Conservation (phyloP, 2,797 vertebrate species). For the Sus cebifrons region DNA sequence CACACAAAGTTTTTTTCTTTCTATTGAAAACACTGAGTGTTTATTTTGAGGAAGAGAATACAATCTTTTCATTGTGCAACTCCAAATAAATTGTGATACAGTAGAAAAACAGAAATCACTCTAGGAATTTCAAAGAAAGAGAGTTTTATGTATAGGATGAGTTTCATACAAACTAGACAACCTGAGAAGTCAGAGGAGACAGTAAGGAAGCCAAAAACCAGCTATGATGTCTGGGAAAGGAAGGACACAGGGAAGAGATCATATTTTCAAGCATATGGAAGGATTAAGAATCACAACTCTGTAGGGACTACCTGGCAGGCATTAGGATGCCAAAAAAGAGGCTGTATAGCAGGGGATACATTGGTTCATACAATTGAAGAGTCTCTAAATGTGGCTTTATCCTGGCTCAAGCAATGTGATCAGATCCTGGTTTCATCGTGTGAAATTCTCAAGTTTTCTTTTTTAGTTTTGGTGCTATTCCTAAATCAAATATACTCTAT, state of each 20-base stretch:
- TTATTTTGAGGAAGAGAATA: background rate
- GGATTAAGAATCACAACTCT: background rate
- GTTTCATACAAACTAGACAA: background rate
- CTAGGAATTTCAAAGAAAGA: background rate
- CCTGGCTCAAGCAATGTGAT: background rate
- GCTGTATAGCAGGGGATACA: background rate
- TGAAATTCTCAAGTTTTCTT: background rate
- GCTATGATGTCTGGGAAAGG: background rate
- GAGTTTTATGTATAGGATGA: background rate
- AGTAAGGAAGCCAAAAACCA: background rate
- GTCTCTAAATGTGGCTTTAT: background rate
- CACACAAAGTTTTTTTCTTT: background rate
- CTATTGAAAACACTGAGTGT: background rate
- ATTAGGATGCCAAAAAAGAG: background rate
- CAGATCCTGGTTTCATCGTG: background rate
- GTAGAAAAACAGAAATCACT: conserved; percentile 6
- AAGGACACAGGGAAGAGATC: background rate
- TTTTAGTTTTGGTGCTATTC: background rate
- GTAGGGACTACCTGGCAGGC: background rate
- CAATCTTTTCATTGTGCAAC: background rate
- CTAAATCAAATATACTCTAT: background rate
- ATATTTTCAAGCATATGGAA: background rate
- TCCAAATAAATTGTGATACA: background rate
- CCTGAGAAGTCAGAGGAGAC: background rate
- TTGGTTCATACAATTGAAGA: background rate